Evolutionary conservation across 2,888 invertebrate species (phyloP), one percentile per base, ranked within the genome.

Genomic region (Chelonus formosanus): DNA sequence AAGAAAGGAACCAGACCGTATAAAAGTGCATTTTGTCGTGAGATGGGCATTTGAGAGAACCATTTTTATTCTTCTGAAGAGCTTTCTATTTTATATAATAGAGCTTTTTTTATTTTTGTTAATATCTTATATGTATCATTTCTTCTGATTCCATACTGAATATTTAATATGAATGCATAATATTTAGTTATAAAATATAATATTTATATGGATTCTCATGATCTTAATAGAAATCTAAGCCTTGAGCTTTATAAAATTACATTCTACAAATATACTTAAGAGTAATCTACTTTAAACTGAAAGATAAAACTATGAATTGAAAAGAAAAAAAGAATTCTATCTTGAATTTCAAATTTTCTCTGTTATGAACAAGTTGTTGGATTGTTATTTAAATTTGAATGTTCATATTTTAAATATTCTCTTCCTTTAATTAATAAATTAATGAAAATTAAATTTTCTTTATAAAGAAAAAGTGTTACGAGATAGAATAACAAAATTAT

Each of bases 191-290:
- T 63, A 47, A 55, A 63, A 47, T 44, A 36, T 55, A 5, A 20
- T 20, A 55, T 45, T 45, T 55, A 20, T 20, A 20, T 20, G 20
- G 20, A 20, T 47, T 35, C 10, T 61, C 44, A 52, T 61, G 45
- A 54, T 55, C 55, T 63, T 54, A 63, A 61, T 61, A 52, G 53
- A 61, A 61, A 61, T 61, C 53, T 61, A 40, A 44, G 53, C 43
- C 50, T 48, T 36, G 60, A 34, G 20, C 20, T 20, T 20, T 20
- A 20, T 20, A 20, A 20, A 20, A 20, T 20, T 20, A 20, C 20
- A 20, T 20, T 20, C 20, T 20, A 20, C 20, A 20, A 20, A 20
- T 20, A 20, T 20, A 20, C 20, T 20, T 20, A 20, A 20, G 20
- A 20, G 20, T 20, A 20, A 20, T 20, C 20, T 20, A 20, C 20